Evolutionary conservation across 2,113 vertebrate genomes (phyloP).

Genomic region (Bombycilla garrulus): DNA sequence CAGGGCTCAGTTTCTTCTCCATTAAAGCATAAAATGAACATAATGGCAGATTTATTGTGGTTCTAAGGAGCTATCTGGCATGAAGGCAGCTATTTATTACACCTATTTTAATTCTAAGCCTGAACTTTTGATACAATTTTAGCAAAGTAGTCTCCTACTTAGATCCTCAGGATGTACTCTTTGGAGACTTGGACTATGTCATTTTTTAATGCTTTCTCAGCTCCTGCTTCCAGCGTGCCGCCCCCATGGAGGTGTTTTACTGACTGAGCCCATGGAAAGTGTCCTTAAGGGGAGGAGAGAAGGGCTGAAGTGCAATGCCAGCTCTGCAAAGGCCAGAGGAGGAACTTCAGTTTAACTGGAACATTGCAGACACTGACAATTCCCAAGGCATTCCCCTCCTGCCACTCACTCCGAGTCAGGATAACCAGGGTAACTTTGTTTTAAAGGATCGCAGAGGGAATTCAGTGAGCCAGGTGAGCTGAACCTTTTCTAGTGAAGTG

Average conservation of each 20-base stretch:
- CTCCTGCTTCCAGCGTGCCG: neutral
- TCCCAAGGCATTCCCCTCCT: neutral
- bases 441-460: neutral
- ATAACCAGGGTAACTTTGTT: neutral
- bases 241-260: neutral
- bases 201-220: neutral
- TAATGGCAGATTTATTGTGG: neutral
- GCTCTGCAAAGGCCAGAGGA: neutral
- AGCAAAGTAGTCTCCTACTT: neutral
- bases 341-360: neutral
- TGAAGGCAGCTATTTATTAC: slow-evolving; percentile 11
- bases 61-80: neutral
- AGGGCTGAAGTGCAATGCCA: neutral
- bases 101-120: neutral
- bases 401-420: neutral
- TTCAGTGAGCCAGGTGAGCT: neutral
- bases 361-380: neutral
- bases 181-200: rapidly evolving
- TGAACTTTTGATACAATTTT: neutral
- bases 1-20: neutral
- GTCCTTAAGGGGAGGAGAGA: neutral
- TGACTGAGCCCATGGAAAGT: neutral
- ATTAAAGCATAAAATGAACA: neutral
- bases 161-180: neutral
- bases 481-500: neutral